A percentile compares a stretch with the other conserved stretches of the same genome.
Evolutionary conservation across 2,797 vertebrate genomes (phyloP).

Genomic region (Nannoperca obscura): DNA sequence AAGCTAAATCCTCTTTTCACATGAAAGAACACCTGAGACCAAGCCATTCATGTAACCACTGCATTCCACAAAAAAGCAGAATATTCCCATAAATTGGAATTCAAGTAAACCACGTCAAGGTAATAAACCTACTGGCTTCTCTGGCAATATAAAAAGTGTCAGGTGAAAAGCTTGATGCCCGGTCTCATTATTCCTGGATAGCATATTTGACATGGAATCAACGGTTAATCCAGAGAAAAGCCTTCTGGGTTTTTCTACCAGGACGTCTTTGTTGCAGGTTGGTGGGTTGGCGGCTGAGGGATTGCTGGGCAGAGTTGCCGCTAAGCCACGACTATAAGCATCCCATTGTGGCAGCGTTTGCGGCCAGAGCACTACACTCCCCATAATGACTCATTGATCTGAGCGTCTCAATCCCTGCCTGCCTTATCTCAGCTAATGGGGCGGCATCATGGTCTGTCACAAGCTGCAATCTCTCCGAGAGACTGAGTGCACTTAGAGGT

Average conservation of each 20-base stretch:
- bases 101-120: conserved; percentile 44
- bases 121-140: conserved; percentile 32
- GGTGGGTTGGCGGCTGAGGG: conserved; percentile 57
- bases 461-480: conserved; percentile 62
- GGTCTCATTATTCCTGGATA: conserved; percentile 68
- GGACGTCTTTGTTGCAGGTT: conserved; percentile 32
- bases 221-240: conserved; percentile 75
- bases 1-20: conserved; percentile 45
- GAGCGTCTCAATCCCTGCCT: conserved; percentile 71
- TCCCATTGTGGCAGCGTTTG: conserved; percentile 36
- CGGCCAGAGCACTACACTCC: conserved; percentile 50
- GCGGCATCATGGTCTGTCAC: conserved; percentile 66
- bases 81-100: conserved; percentile 50
- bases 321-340: conserved; percentile 64
- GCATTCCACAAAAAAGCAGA: conserved; percentile 54
- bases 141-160: conserved; percentile 43
- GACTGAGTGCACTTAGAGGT: conserved; percentile 77
- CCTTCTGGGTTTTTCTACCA: conserved; percentile 54
- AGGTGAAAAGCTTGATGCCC: conserved; percentile 58
- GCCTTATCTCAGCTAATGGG: conserved; percentile 77
- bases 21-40: conserved; percentile 33
- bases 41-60: conserved; percentile 3
- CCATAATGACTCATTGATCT: conserved; percentile 77
- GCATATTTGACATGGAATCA: conserved; percentile 75
- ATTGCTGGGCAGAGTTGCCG: conserved; percentile 44